A percentile compares a stretch with the other conserved stretches of the same genome.
Conservation (phyloP, 2,113 vertebrate genomes). For the Herpailurus yagouaroundi region DNA sequence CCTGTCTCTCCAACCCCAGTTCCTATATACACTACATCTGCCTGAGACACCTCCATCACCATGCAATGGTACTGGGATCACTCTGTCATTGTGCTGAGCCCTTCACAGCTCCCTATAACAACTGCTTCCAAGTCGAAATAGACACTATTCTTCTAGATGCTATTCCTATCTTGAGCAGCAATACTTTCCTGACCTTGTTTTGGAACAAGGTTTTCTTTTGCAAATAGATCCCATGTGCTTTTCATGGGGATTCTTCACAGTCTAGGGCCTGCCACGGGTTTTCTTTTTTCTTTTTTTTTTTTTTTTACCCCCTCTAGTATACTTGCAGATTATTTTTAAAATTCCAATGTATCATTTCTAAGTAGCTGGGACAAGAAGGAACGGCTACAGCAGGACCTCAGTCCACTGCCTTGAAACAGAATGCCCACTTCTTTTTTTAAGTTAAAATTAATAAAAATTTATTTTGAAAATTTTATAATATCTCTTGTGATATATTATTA, state of each 20-base stretch:
- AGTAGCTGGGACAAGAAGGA: neutral
- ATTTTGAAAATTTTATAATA: neutral
- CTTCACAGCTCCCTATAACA: neutral
- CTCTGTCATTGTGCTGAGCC: neutral
- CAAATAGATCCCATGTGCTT: neutral
- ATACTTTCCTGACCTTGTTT: neutral
- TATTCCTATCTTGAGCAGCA: neutral
- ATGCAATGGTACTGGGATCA: neutral
- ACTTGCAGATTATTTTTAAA: neutral
- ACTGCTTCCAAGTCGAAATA: neutral
- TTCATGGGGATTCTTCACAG: neutral
- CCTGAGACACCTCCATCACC: neutral
- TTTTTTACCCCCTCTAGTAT: neutral
- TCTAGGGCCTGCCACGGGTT: neutral
- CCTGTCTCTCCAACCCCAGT: neutral
- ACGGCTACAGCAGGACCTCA: neutral
- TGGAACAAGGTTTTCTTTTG: neutral
- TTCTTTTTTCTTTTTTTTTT: neutral
- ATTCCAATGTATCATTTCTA: constrained; percentile 18
- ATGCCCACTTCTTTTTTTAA: neutral
- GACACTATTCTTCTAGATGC: neutral
- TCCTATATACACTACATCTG: neutral
- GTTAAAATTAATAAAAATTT: neutral
- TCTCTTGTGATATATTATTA: neutral
- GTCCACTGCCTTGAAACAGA: neutral